These are phyloP conservation scores for Hemicordylus capensis DNA, from an alignment of 2,113 vertebrate genomes.

Conservation along the genomic window DNA sequence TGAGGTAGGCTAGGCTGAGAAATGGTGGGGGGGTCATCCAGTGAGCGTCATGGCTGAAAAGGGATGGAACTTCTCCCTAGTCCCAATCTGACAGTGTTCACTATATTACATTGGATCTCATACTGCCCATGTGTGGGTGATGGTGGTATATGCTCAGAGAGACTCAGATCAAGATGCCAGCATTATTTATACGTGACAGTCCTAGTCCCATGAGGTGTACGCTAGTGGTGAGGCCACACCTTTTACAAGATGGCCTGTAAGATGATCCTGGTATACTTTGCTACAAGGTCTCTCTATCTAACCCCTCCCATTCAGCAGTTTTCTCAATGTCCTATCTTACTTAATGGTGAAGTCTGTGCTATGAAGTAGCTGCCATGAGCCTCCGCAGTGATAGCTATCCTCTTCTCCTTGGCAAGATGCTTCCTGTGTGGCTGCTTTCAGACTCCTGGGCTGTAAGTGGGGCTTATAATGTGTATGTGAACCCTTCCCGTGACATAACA, in stretches of 20 bases:
- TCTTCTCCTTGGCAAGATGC: neutral
- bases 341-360: neutral
- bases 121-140: neutral
- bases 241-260: neutral
- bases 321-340: neutral
- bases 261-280: neutral
- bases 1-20: neutral
- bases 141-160: neutral
- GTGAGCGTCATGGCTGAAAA: neutral
- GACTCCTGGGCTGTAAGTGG: neutral
- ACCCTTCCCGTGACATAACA: neutral
- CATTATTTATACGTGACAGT: neutral
- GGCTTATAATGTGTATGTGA: accelerated
- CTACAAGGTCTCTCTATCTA: neutral
- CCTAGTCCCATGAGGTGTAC: neutral
- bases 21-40: neutral
- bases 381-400: neutral
- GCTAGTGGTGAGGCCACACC: neutral
- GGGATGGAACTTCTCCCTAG: neutral
- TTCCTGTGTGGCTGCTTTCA: neutral
- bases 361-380: neutral
- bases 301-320: neutral
- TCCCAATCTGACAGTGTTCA: neutral
- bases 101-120: neutral
- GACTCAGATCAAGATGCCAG: neutral